Base-by-base conservation (phyloP, 2,113 vertebrate species). In the Sinocyclocheilus grahami region DNA sequence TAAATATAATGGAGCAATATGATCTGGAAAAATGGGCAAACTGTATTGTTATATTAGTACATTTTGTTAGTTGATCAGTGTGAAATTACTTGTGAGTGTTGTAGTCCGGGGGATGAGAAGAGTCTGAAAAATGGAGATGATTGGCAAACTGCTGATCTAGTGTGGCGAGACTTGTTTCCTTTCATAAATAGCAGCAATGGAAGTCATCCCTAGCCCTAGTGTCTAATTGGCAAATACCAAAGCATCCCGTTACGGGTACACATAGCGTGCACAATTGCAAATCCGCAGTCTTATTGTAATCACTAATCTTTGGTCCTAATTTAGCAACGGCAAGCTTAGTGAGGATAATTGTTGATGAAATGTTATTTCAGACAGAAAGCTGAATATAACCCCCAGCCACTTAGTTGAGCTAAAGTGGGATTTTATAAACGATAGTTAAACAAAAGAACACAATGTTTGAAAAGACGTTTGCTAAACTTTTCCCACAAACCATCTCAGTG, bases 241-340 rank as follows among this genome's bases (percentile, higher is more conserved):
- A 63, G 27, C 77, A 74, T 85, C 30, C 24, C n/a, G 20, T 86
- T 83, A 46, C 82, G 65, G 20, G 4, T 24, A 71, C 10, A 30
- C 74, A 22, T 78, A 75, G 65, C 55, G 58, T 74, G 83, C 78
- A 53, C 76, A 77, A 86, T 63, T 55, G 82, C 82, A 75, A 88
- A 85, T 83, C 62, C 51, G 75, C 37, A 7, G 18, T 27, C 74
- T 88, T 83, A 83, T 74, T 88, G 60, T 84, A 62, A 84, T 84
- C 37, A 46, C 30, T 85, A 82, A 78, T 85, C 82, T 82, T 76
- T 84, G 84, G 58, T 86, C 86, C 82, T 75, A 65, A 76, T 86
- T 84, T 84, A 81, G 82, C 87, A 76, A 75, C 20, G 20, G 20
- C 72, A 20, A 58, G 22, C 62, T 82, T 67, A 7, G 62, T 53